Base-by-base conservation (phyloP, 2,888 invertebrate genomes). In the Drosophila pseudotakahashii region DNA sequence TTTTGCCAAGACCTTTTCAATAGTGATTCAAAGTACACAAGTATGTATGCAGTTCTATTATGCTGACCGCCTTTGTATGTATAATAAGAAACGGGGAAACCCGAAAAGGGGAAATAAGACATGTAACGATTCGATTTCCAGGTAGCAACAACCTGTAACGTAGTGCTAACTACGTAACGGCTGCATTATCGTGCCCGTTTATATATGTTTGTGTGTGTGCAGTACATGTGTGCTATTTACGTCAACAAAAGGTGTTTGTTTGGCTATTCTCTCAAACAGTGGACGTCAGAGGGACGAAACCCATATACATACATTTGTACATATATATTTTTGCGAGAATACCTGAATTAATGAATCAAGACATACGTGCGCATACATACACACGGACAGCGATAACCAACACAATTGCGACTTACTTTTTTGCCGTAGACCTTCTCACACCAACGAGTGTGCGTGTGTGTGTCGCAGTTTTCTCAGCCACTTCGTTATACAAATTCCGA, bases 401-500 rank as follows among this genome's bases (percentile, higher is more conserved):
- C 55, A 76, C 79, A 79, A 72, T 74, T 78, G 74, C 76, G 73
- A 87, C 89, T 90, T 87, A 90, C 90, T 89, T 84, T 89, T 84
- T 75, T 82, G 84, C 88, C 88, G 81, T 89, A 90, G 90, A 89
- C 90, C 90, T 58, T 89, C 78, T 74, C 76, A 73, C 74, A 71
- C 75, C 44, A 53, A 69, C 73, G 75, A 77, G 78, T 76, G 81
- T 77, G 71, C 73, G 72, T 78, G 63, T 76, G 63, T 84, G 39
- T 82, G 75, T 78, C 86, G 78, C 82, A 80, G 82, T 82, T 84
- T 84, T 76, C 64, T 77, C 82, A 66, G 70, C 75, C 75, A 78
- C 75, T 81, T 75, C 75, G 71, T 75, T 81, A 75, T 81, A 80
- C 81, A 80, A 79, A 75, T 74, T 77, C 42, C 63, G 50, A 41